phyloP scores from a whole-genome alignment of 1,140 invertebrate genomes.

The Neelides sp. region DNA sequence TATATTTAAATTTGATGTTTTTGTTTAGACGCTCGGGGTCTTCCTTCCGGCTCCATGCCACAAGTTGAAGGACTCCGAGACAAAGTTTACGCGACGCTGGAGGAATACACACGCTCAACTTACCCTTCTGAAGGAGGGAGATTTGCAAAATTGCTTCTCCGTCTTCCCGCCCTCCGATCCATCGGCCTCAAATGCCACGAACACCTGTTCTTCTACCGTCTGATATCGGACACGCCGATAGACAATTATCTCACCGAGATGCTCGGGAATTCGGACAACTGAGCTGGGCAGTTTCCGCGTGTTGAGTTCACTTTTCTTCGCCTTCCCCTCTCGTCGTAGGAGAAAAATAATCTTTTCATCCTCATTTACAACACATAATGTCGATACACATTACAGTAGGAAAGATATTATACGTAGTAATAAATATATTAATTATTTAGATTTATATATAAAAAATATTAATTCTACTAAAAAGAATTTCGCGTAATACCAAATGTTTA shows the following conservation, averaged over 20 bases:
- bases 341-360: too few species aligned
- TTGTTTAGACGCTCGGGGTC: conserved; percentile 63
- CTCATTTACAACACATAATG: too few species aligned
- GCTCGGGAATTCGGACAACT: conserved; percentile 50
- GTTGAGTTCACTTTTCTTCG: too few species aligned
- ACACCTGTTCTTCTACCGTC: conserved; percentile 87
- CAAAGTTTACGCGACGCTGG: conserved; percentile 84
- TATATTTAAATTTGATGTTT: background rate
- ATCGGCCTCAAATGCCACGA: conserved; percentile 92
- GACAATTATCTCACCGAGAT: conserved; percentile 58
- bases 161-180: conserved; percentile 83
- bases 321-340: too few species aligned
- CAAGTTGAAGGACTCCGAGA: conserved; percentile 80
- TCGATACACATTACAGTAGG: too few species aligned
- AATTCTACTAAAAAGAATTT: background rate
- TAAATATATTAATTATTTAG: background rate
- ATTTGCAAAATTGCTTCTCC: conserved; percentile 83
- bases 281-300: too few species aligned
- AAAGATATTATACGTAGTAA: background rate
- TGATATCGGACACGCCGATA: conserved; percentile 64
- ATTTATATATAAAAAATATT: background rate
- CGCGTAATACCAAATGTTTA: too few species aligned
- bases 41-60: conserved; percentile 52
- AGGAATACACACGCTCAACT: conserved; percentile 78
- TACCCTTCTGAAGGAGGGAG: conserved; percentile 82